Evolutionary conservation across 2,113 vertebrate genomes (phyloP).

Genomic region (Pyxicephalus adspersus): DNA sequence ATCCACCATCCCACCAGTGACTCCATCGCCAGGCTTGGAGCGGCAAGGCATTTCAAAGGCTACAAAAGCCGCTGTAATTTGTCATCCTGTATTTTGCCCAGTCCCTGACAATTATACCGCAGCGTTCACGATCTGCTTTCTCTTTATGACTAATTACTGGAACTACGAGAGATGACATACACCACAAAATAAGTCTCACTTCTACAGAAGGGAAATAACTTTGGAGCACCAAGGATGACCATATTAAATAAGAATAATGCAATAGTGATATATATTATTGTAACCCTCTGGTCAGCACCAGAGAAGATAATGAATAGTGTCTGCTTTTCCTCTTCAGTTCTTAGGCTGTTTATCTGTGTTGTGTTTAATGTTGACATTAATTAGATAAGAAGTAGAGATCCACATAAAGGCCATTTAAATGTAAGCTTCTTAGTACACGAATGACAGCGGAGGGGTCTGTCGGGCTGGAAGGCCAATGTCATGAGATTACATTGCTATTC

Average conservation of each 20-base stretch:
- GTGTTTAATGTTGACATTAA: conserved; percentile 30
- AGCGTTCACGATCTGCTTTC: conserved; percentile 48
- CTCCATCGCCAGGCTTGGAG: conserved; percentile 3
- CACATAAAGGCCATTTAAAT: conserved; percentile 34
- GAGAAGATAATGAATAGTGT: conserved; percentile 40
- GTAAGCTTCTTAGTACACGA: conserved; percentile 58
- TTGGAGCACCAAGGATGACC: conserved; percentile 30
- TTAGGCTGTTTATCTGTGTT: not conserved
- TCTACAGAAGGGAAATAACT: conserved; percentile 18
- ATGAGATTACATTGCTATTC: too few relatives aligned
- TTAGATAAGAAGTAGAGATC: not conserved
- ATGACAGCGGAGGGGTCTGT: too few relatives aligned
- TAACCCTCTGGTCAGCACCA: not conserved
- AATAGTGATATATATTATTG: conserved; percentile 5
- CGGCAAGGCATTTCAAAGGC: conserved; percentile 34
- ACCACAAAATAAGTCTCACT: conserved; percentile 44
- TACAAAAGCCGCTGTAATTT: conserved; percentile 48
- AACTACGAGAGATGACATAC: conserved; percentile 53
- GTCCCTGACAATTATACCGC: conserved; percentile 56
- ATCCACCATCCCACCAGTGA: conserved; percentile 8
- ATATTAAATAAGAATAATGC: not conserved
- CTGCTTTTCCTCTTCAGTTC: not conserved
- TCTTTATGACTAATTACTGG: conserved; percentile 56
- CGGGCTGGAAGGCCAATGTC: not conserved
- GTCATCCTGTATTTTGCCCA: conserved; percentile 35